Conservation (phyloP, 1,140 invertebrate genomes). For the Pseudomyrmex concolor region DNA sequence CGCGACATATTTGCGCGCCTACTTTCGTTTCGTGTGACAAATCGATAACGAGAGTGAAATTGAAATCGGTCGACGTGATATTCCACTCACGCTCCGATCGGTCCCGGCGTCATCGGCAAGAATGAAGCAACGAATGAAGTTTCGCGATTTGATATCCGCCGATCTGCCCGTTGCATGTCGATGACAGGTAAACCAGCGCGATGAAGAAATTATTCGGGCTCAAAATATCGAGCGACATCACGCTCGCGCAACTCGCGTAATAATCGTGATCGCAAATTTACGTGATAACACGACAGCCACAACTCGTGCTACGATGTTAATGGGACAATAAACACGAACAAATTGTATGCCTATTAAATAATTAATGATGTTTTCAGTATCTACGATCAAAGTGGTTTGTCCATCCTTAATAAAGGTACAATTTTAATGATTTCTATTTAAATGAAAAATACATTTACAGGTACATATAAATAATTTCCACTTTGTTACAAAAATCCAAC, state of each 20-base stretch:
- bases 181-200: slow-evolving; percentile 26
- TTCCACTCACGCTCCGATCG: slow-evolving; percentile 20
- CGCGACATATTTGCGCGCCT: slow-evolving; percentile 13
- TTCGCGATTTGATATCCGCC: slow-evolving; percentile 48
- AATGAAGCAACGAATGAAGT: slow-evolving; percentile 55
- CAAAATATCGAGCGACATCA: slow-evolving; percentile 10
- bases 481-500: no score
- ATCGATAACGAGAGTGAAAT: slow-evolving; percentile 74
- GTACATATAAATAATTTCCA: no score
- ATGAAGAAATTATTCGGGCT: slow-evolving; percentile 47
- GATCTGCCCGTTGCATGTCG: slow-evolving; percentile 49
- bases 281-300: background rate
- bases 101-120: slow-evolving; percentile 34
- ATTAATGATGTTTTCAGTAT: background rate
- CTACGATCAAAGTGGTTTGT: background rate
- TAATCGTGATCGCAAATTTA: background rate
- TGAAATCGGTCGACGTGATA: slow-evolving; percentile 62
- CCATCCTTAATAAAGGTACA: no score
- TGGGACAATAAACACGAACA: background rate
- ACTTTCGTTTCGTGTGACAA: slow-evolving; percentile 54
- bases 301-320: slow-evolving; percentile 3
- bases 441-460: no score
- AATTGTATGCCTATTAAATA: background rate
- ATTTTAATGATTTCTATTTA: no score
- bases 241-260: slow-evolving; percentile 12